Percentiles rank a stretch among this genome's conserved stretches.
Conservation (phyloP, 1,140 invertebrate genomes). For the Mizuhopecten yessoensis region DNA sequence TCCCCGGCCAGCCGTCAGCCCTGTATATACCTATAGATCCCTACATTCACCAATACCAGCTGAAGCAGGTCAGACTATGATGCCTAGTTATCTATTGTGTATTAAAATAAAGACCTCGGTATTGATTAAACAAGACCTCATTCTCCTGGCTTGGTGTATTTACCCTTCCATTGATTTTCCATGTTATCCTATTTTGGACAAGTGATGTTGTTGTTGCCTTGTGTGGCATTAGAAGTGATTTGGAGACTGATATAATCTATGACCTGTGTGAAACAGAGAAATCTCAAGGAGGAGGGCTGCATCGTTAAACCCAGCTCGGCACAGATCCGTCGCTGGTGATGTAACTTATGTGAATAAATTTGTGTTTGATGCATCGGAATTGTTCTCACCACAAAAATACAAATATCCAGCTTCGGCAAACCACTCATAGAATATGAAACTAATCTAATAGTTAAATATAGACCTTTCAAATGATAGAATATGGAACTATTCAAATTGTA, state of each 20-base stretch:
- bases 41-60: neutral
- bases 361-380: no score
- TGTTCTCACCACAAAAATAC: no score
- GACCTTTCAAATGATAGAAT: no score
- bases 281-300: neutral
- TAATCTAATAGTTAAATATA: no score
- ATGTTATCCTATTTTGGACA: conserved; percentile 5
- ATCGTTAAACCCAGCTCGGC: no score
- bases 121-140: neutral
- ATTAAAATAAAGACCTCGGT: neutral
- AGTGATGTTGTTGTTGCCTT: neutral
- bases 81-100: neutral
- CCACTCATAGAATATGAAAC: no score
- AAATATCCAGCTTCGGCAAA: no score
- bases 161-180: conserved; percentile 16
- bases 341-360: no score
- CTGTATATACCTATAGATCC: no score
- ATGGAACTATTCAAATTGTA: no score
- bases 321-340: no score
- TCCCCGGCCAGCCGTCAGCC: no score
- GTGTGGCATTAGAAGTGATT: neutral
- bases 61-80: neutral
- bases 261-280: neutral
- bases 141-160: neutral
- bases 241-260: neutral